These are phyloP conservation scores for Mellivora capensis DNA, from an alignment of 2,113 vertebrate species.

Conservation along the genomic window DNA sequence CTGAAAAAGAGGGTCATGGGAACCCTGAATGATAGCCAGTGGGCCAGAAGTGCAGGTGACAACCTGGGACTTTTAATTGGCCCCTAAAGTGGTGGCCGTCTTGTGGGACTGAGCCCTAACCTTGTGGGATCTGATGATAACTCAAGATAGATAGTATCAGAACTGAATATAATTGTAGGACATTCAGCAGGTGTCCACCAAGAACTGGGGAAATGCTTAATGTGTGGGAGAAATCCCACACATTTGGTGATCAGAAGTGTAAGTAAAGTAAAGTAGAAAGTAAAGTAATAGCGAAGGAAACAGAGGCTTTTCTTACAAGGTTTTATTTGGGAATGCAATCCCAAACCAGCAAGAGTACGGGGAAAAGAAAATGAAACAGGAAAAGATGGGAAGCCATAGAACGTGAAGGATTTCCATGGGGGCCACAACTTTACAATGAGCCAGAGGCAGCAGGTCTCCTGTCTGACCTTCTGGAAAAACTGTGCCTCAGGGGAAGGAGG, in stretches of 20 bases:
- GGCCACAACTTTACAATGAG: not conserved
- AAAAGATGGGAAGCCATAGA: not conserved
- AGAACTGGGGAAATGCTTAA: not conserved
- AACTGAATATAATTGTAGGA: not conserved
- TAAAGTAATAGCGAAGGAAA: not conserved
- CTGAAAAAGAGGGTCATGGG: not conserved
- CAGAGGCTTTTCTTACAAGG: not conserved
- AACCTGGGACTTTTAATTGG: not conserved
- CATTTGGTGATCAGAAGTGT: not conserved
- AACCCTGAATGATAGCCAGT: not conserved
- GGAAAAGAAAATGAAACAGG: not conserved
- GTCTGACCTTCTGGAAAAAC: not conserved
- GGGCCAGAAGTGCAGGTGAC: not conserved
- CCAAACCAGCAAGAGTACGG: not conserved
- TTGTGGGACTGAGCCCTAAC: not conserved
- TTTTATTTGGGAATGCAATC: not conserved
- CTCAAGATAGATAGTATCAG: not conserved
- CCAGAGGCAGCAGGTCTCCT: not conserved
- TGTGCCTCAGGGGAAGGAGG: not conserved
- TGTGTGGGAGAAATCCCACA: not conserved
- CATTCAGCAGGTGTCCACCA: not conserved
- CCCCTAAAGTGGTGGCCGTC: not conserved
- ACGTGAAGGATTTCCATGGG: not conserved
- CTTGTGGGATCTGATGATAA: not conserved
- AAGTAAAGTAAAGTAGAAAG: not conserved